phyloP scores from a whole-genome alignment of 1,140 invertebrate species.

The Octopus sinensis region DNA sequence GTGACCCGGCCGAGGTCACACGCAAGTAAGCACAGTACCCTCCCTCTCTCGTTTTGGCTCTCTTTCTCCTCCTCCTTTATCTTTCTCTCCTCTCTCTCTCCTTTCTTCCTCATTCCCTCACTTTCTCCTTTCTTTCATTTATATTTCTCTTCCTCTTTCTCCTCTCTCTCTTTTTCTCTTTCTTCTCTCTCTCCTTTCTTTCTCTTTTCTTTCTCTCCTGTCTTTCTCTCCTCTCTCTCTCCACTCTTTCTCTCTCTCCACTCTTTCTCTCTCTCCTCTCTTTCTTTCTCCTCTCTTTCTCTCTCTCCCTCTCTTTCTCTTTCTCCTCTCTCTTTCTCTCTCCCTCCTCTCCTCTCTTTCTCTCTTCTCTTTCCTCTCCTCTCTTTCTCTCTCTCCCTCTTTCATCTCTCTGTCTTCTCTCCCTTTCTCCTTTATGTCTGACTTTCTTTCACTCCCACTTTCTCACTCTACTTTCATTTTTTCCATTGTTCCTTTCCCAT shows the following conservation, averaged over 20 bases:
- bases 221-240: not conserved
- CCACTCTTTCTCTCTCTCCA: not conserved
- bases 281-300: constrained; percentile 11
- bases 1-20: constrained; percentile 34
- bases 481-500: not conserved
- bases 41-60: not conserved
- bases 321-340: not conserved
- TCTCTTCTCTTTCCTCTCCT: not conserved
- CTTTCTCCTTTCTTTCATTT: constrained; percentile 7
- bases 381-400: constrained; percentile 10
- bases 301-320: constrained; percentile 12
- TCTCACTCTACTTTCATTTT: not conserved
- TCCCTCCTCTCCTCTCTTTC: constrained; percentile 1
- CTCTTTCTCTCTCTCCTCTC: constrained; percentile 1
- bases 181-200: not conserved
- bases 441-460: not conserved
- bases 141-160: not conserved
- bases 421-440: not conserved
- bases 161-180: constrained; percentile 1
- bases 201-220: not conserved
- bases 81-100: not conserved
- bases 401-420: not conserved
- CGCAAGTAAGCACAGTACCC: constrained; percentile 27
- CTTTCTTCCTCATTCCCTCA: constrained; percentile 7
- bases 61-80: not conserved